Base-by-base conservation (phyloP, 2,113 vertebrate species). In the Apodemus sylvaticus region DNA sequence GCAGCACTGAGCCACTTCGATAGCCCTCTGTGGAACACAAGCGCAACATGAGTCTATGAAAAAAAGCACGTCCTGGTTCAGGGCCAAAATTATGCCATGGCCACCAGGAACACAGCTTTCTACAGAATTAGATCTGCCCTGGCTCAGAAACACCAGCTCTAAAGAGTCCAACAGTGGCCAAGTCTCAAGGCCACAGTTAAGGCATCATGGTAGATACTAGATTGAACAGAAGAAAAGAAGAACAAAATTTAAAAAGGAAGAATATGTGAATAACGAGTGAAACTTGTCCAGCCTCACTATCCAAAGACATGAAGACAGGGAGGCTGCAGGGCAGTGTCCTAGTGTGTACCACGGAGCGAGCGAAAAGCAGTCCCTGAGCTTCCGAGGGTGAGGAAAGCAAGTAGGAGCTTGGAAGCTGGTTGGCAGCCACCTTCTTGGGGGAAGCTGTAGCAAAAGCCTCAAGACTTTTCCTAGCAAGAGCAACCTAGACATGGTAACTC, bases 161-260 rank as follows among this genome's bases (percentile, higher is more conserved):
- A 60, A 3, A 87, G 34, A 70, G 3, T 89, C 1, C 19, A 26
- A 68, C 55, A 79, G 48, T 76, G 31, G 45, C 79, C 3, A 53
- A 73, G 77, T 64, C 86, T 62, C 7, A 76, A 95, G 74, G 31
- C 66, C 71, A 93, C 53, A 92, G 51, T 29, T 48, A 36, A 78
- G 68, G 64, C 24, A 51, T 26, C 42, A 83, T 88, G 58, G 55
- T 31, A 7, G 53, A 12, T 58, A 86, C 39, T 31, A 4, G 8
- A 58, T 34, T 45, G 31, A 93, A 51, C n/a, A 62, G 51, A 42
- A 77, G 58, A 93, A 89, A 89, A 87, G 73, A 81, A 51, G 7
- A 62, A 92, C 48, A 19, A 39, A 91, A 85, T 31, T 31, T 20
- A 53, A 90, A 92, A 90, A 90, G 62, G 48, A 88, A 94, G 86